A percentile compares a stretch with the other conserved stretches of the same genome.
These are phyloP conservation scores for Ageneiosus marmoratus DNA, from an alignment of 2,113 vertebrate species.

Conservation along the genomic window DNA sequence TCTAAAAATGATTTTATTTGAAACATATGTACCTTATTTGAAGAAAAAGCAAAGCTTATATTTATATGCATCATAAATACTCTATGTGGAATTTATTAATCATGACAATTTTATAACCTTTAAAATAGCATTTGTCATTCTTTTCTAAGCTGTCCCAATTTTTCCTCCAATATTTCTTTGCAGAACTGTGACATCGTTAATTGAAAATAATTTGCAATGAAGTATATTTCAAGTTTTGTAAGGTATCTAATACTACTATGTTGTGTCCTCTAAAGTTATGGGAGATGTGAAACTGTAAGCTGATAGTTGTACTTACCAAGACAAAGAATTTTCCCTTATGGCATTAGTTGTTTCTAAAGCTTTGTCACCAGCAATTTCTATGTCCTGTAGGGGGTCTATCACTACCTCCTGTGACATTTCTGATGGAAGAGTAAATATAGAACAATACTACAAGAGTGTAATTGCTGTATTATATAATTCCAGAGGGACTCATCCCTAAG, in stretches of 20 bases:
- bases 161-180: background rate
- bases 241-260: background rate
- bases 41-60: too few species aligned
- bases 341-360: background rate
- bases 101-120: too few species aligned
- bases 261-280: background rate
- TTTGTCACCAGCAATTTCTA: background rate
- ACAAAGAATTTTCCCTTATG: background rate
- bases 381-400: background rate
- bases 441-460: background rate
- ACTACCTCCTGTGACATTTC: background rate
- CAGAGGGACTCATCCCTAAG: too few species aligned
- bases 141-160: too few species aligned
- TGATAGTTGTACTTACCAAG: background rate
- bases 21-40: too few species aligned
- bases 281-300: background rate
- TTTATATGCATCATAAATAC: too few species aligned
- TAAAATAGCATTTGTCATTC: too few species aligned
- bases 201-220: background rate
- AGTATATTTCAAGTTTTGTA: background rate
- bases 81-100: too few species aligned
- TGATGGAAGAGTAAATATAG: background rate
- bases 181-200: background rate
- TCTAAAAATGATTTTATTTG: too few species aligned
- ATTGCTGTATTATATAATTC: slow-evolving; percentile 73